phyloP scores from a whole-genome alignment of 2,888 invertebrate genomes.

The Phengaris arion region DNA sequence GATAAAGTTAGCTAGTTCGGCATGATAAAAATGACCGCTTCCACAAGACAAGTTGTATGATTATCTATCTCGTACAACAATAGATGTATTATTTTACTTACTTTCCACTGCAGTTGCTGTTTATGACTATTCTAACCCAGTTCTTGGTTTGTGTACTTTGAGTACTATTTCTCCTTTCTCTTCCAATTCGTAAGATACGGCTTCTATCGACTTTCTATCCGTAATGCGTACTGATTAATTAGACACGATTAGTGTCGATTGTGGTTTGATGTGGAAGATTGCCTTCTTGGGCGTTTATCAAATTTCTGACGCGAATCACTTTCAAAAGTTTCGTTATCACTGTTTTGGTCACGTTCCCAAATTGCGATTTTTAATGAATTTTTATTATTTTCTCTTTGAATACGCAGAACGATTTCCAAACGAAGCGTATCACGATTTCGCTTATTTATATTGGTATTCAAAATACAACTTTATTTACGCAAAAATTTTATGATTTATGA shows the following conservation, averaged over 20 bases:
- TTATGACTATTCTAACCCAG: slow-evolving; percentile 52
- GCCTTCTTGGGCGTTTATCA: slow-evolving; percentile 29
- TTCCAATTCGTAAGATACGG: slow-evolving; percentile 56
- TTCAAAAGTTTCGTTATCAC: not conserved
- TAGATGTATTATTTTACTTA: slow-evolving; percentile 43
- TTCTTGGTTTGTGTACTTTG: slow-evolving; percentile 49
- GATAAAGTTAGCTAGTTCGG: not conserved
- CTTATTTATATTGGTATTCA: not conserved
- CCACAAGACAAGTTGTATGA: slow-evolving; percentile 28
- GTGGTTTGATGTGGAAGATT: slow-evolving; percentile 45
- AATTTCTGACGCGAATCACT: slow-evolving; percentile 6
- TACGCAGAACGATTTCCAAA: not conserved
- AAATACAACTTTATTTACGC: not conserved
- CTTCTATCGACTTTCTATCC: slow-evolving; percentile 65
- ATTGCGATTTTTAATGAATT: slow-evolving; percentile 13
- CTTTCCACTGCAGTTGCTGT: slow-evolving; percentile 50
- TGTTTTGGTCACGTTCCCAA: slow-evolving; percentile 20
- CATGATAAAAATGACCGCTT: not conserved
- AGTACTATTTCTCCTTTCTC: slow-evolving; percentile 67
- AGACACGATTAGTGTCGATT: slow-evolving; percentile 66
- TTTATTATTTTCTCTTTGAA: not conserved
- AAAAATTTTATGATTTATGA: not conserved
- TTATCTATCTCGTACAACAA: slow-evolving; percentile 36
- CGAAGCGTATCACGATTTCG: not conserved
- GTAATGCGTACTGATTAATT: slow-evolving; percentile 75